phyloP scores from a whole-genome alignment of 2,888 invertebrate genomes.

The Melanophora roralis region DNA sequence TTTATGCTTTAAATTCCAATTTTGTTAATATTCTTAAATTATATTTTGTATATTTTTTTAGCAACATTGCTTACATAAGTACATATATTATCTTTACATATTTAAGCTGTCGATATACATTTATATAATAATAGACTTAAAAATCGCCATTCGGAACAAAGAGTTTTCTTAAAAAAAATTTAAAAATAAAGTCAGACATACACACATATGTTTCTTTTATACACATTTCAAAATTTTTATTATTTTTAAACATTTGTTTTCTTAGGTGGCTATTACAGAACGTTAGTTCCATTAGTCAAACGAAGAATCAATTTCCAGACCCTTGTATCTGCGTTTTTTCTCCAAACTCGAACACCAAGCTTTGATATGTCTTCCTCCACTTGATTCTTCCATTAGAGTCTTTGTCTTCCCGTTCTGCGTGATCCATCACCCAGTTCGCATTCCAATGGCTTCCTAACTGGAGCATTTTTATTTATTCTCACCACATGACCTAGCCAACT shows the following conservation, averaged over 20 bases:
- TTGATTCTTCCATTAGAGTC: too few species aligned
- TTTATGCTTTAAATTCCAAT: not conserved
- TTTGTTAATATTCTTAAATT: not conserved
- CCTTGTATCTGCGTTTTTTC: too few species aligned
- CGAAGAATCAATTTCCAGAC: not conserved
- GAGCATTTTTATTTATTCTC: too few species aligned
- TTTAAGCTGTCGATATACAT: constrained; percentile 8
- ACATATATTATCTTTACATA: constrained; percentile 11
- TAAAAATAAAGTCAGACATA: constrained; percentile 27
- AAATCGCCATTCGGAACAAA: constrained; percentile 32
- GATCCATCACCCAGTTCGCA: too few species aligned
- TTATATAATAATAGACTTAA: not conserved
- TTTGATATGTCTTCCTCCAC: too few species aligned
- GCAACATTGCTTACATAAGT: too few species aligned
- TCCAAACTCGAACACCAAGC: too few species aligned
- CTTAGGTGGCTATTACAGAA: not conserved
- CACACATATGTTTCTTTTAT: constrained; percentile 12
- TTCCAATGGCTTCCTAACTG: too few species aligned
- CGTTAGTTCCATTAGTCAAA: not conserved
- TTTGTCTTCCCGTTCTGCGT: too few species aligned
- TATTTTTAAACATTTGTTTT: not conserved
- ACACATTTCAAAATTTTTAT: not conserved
- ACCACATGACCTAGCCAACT: too few species aligned
- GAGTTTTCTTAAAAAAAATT: not conserved
- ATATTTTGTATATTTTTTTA: not conserved